These are phyloP conservation scores for Tachystola acroxantha DNA, from an alignment of 2,888 invertebrate species.

Conservation along the genomic window DNA sequence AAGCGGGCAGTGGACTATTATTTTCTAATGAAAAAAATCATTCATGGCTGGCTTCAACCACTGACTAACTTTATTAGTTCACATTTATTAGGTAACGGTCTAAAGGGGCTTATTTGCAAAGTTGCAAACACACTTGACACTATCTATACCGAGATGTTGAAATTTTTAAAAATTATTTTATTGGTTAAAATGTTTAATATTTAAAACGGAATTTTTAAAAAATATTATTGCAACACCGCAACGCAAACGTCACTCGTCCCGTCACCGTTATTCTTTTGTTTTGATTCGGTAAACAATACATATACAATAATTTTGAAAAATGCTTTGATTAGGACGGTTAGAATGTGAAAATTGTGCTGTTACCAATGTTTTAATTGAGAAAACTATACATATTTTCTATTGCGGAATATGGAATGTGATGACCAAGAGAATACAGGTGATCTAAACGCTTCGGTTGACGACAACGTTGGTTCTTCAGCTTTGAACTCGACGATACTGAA, in stretches of 20 bases:
- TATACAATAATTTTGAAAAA: conserved; percentile 22
- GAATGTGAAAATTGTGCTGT: conserved; percentile 17
- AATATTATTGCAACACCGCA: too few relatives aligned
- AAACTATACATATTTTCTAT: conserved; percentile 4
- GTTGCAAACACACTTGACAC: too few relatives aligned
- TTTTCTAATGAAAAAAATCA: too few relatives aligned
- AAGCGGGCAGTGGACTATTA: too few relatives aligned
- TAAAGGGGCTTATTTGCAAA: too few relatives aligned
- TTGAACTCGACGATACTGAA: conserved; percentile 74
- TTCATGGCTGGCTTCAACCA: too few relatives aligned
- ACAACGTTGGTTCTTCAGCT: conserved; percentile 33
- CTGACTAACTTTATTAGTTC: too few relatives aligned
- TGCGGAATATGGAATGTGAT: conserved; percentile 47
- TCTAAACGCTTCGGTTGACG: conserved; percentile 20
- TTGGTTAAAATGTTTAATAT: too few relatives aligned
- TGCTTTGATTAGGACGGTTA: conserved; percentile 11
- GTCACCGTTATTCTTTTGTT: conserved; percentile 6
- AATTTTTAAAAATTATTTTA: too few relatives aligned
- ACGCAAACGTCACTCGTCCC: not conserved
- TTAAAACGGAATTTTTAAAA: too few relatives aligned
- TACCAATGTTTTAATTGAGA: conserved; percentile 10
- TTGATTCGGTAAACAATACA: conserved; percentile 22
- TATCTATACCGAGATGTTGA: too few relatives aligned
- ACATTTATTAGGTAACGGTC: too few relatives aligned
- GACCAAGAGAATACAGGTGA: conserved; percentile 24